Evolutionary conservation across 1,140 invertebrate genomes (phyloP), one percentile per base, ranked within the genome.

Genomic region (Heliothis subflexa): DNA sequence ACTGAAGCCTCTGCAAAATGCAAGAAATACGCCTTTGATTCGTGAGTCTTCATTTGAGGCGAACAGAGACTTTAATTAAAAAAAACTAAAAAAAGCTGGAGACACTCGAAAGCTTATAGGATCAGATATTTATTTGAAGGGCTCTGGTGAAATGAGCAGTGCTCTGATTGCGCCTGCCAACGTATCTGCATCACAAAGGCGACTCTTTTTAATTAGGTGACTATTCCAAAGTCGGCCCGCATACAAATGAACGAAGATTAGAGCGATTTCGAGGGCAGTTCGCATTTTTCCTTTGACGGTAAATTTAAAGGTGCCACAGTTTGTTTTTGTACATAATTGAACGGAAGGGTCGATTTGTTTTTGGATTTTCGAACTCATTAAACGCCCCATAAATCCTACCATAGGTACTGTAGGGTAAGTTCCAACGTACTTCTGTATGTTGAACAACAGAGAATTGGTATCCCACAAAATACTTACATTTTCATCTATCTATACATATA

Each of bases 161-260:
- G 68, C 75, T 82, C 81, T 81, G 84, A 83, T 83, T 79, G 75
- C 73, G 74, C 55, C 52, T 59, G 55, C 78, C 33, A 50, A 86
- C 80, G 81, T 81, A 89, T 89, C 88, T 88, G 86, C 88, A 89
- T 89, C 21, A 88, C 87, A 89, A 89, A 89, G 88, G 79, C 52
- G 55, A 81, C 77, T 85, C 85, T 89, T 88, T 86, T 87, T 89
- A 89, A 88, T 89, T 88, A 89, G 85, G 79, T 83, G 86, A 87
- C 87, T 85, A 87, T 88, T 85, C 80, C 72, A 81, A 80, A 85
- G 83, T 83, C 80, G 76, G 66, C 75, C 64, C 78, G 88, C 88
- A 87, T 89, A 88, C 84, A 89, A 89, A 89, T 89, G 86, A 89
- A 87, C 45, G 81, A 68, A 86, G 84, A 86, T 86, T 85, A 85